A percentile compares a stretch with the other conserved stretches of the same genome.
phyloP scores from a whole-genome alignment of 2,113 vertebrate species.

The Rhinolophus ferrumequinum region DNA sequence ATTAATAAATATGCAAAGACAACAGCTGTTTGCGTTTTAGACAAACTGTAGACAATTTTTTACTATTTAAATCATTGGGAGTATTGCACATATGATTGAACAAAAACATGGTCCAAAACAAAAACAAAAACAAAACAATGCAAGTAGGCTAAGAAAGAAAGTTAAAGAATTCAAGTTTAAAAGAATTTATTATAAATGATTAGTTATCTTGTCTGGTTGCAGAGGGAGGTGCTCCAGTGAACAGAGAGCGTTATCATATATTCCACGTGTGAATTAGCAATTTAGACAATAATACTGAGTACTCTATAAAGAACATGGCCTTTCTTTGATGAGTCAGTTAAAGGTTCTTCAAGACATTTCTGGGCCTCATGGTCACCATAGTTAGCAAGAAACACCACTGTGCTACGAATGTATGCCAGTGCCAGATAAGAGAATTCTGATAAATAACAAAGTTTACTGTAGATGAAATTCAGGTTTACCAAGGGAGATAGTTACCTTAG shows the following conservation, averaged over 20 bases:
- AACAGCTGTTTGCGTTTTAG: constrained; percentile 83
- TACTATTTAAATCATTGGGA: constrained; percentile 76
- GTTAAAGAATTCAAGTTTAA: constrained; percentile 15
- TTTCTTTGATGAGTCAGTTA: constrained; percentile 38
- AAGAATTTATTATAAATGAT: constrained; percentile 26
- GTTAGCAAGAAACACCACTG: constrained; percentile 1
- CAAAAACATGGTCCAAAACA: constrained; percentile 65
- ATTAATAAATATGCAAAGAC: constrained; percentile 82
- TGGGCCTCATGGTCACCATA: background rate
- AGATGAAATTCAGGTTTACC: background rate
- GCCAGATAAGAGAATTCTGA: background rate
- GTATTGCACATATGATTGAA: constrained; percentile 70
- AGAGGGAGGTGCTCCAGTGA: background rate
- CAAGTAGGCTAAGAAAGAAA: background rate
- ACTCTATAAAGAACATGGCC: background rate
- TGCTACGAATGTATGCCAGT: background rate
- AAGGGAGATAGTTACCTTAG: background rate
- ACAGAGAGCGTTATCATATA: background rate
- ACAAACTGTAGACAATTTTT: constrained; percentile 81
- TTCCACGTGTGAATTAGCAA: background rate
- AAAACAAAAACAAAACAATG: background rate
- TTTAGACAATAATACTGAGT: background rate
- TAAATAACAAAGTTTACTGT: background rate
- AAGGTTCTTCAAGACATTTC: background rate
- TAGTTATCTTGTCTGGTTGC: background rate